Conservation (phyloP, 1,140 invertebrate genomes). For the Magallana gigas region DNA sequence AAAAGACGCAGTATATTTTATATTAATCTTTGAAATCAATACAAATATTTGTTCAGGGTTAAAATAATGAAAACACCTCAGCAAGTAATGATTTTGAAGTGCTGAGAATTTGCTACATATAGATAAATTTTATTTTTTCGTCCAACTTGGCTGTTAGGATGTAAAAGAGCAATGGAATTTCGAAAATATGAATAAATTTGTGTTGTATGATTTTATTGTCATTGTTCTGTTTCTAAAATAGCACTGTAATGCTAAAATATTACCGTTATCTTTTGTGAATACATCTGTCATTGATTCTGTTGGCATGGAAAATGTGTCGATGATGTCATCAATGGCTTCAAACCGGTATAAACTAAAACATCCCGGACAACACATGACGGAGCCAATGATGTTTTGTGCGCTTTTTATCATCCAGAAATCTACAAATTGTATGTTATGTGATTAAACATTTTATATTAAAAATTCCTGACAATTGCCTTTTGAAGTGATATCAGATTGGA, state of each 20-base stretch:
- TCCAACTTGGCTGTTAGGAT: too few relatives aligned
- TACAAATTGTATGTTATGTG: slow-evolving; percentile 30
- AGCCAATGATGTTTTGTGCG: slow-evolving; percentile 78
- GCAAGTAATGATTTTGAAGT: too few relatives aligned
- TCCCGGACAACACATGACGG: slow-evolving; percentile 83
- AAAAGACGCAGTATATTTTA: too few relatives aligned
- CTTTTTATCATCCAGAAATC: slow-evolving; percentile 74
- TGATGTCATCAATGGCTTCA: slow-evolving; percentile 82
- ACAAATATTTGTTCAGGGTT: too few relatives aligned
- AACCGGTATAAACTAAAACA: slow-evolving; percentile 83
- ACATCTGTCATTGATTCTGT: slow-evolving; percentile 82
- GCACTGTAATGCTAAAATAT: not conserved
- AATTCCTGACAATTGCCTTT: not conserved
- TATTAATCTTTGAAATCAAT: too few relatives aligned
- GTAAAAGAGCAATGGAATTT: too few relatives aligned
- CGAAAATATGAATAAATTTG: too few relatives aligned
- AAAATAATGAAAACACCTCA: too few relatives aligned
- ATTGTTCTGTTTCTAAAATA: too few relatives aligned
- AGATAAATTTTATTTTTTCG: too few relatives aligned
- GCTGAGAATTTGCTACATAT: too few relatives aligned
- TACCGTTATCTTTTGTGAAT: slow-evolving; percentile 84
- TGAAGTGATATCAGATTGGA: not conserved
- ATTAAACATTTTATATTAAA: not conserved
- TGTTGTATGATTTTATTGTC: too few relatives aligned
- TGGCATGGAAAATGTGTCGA: slow-evolving; percentile 81